phyloP scores from a whole-genome alignment of 2,797 vertebrate species.

The Nyctalus aviator region DNA sequence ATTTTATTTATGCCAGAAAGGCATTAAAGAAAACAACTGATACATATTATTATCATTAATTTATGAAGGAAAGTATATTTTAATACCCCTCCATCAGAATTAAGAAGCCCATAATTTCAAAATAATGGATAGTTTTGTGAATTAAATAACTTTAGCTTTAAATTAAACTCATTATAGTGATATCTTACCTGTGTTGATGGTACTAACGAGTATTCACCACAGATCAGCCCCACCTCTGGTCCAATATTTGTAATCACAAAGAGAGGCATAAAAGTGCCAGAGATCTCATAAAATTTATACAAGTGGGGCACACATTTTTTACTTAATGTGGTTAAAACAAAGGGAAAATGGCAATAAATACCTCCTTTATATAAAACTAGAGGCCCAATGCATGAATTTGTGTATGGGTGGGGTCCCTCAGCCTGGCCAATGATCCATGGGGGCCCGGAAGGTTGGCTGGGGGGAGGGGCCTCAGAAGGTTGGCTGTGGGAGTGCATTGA shows the following conservation, averaged over 20 bases:
- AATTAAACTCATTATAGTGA: neutral
- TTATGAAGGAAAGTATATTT: slow-evolving; percentile 60
- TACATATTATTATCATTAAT: slow-evolving; percentile 37
- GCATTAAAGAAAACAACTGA: slow-evolving; percentile 1
- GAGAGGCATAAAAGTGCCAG: neutral
- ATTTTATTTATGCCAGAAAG: slow-evolving; percentile 10
- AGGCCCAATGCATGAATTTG: too few relatives aligned
- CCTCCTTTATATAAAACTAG: neutral
- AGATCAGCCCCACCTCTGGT: neutral
- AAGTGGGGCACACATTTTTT: neutral
- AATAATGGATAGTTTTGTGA: slow-evolving; percentile 34
- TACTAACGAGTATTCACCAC: neutral
- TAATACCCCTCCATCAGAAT: neutral
- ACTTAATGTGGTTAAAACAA: neutral
- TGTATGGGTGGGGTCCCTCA: too few relatives aligned
- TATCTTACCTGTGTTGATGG: neutral
- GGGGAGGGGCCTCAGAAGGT: too few relatives aligned
- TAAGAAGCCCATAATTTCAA: slow-evolving; percentile 42
- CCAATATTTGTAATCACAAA: neutral
- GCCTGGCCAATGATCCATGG: too few relatives aligned
- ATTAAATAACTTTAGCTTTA: slow-evolving; percentile 55
- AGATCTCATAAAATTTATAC: neutral
- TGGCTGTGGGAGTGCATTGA: too few relatives aligned
- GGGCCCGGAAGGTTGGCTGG: too few relatives aligned
- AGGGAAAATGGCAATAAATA: neutral